Evolutionary conservation across 2,888 invertebrate genomes (phyloP), one percentile per base, ranked within the genome.

Genomic region (Napeogenes sylphis): DNA sequence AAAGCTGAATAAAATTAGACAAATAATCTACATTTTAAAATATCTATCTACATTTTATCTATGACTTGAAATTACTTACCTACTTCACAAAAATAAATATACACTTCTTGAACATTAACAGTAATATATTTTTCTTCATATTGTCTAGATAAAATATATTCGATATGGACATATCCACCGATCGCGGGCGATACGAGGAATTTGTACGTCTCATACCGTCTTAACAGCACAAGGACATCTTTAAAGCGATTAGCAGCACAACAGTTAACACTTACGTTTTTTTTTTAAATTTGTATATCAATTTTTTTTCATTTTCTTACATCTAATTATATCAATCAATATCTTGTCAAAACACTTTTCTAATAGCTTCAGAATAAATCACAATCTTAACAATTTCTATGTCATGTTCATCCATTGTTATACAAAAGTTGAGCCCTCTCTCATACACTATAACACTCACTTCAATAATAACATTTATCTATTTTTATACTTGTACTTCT

Each of bases 11-110:
- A 4, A 51, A 8, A 10, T 12, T 30, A 4, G 3, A 30, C 8
- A 30, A 42, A 30, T 30, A 30, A 51, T 35, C n/a, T 58, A 64
- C 60, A 63, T 61, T 53, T 61, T 55, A 14, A 61, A n/a, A 61
- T 55, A 54, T 63, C 68, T 68, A 68, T 64, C 66, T 68, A 68
- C 56, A 12, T 55, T 58, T 59, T 55, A 63, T 33, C 68, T 68
- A 68, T 63, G 66, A 68, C 64, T 68, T 59, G 64, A 63, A 70
- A 71, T 71, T 68, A 70, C 62, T 71, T 67, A 66, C 57, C 62
- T 67, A 65, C 45, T 61, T 59, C 67, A 68, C 61, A 68, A 68
- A 68, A 68, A 66, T 68, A 68, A 68, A 66, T 68, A 68, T 70
- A 70, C 63, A 63, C 65, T 68, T 56, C 63, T 67, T 63, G 63